Evolutionary conservation across 2,113 vertebrate genomes (phyloP).

Genomic region (Sterrhoptilus dennistouni): DNA sequence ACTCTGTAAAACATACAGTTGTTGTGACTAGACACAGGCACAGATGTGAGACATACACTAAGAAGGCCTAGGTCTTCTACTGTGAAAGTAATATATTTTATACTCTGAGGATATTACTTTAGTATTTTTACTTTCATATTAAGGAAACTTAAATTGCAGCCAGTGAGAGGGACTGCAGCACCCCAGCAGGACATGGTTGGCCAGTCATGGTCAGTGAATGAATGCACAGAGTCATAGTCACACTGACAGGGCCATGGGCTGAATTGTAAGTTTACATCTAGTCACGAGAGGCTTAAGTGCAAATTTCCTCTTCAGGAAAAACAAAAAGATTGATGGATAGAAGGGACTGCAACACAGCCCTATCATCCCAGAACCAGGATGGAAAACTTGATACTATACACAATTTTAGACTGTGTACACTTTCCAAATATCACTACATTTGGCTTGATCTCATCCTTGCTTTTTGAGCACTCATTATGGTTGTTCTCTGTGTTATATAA

Average conservation of each 20-base stretch:
- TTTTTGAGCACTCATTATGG: background rate
- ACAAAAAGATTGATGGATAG: background rate
- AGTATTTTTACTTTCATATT: background rate
- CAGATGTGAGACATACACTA: background rate
- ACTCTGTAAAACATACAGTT: background rate
- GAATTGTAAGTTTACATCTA: background rate
- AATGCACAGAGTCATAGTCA: accelerated
- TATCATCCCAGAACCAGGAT: background rate
- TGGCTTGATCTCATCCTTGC: background rate
- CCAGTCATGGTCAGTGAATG: accelerated
- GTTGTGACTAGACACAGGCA: background rate
- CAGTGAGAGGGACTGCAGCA: background rate
- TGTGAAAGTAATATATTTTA: background rate
- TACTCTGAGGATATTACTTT: background rate
- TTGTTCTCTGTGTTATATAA: background rate
- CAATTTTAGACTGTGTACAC: accelerated
- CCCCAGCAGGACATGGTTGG: accelerated
- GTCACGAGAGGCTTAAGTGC: background rate
- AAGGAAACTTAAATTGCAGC: background rate
- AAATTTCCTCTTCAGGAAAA: background rate
- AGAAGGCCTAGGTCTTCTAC: background rate
- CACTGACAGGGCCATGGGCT: accelerated
- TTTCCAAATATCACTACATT: background rate
- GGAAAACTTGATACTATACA: background rate
- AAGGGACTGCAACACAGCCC: background rate